Evolutionary conservation across 2,113 vertebrate genomes (phyloP), one percentile per base, ranked within the genome.

Genomic region (Guaruba guarouba): DNA sequence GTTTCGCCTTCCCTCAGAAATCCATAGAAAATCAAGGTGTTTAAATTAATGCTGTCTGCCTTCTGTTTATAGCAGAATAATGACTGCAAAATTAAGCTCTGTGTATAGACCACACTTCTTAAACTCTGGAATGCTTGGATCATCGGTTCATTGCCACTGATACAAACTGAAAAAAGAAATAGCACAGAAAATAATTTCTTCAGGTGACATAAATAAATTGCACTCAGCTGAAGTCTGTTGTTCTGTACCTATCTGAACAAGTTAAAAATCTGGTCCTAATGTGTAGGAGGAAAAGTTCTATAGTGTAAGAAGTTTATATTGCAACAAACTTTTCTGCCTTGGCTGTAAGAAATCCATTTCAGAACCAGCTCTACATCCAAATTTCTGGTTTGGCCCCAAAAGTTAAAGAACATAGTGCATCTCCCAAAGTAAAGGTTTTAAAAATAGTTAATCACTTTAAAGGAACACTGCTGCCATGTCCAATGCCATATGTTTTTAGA

Each of bases 401-500:
- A 88, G 63, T 49, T 52, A 89, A 85, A 86, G 49, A 68, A 44
- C n/a, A 27, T 39, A 73, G 10, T 19, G 7, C 11, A 31, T 39
- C 39, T 91, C 88, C 52, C 6, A 10, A 82, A 24, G 28, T 39
- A 81, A 88, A 80, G 33, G 3, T 9, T 68, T 90, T 96, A 48
- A 93, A 93, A 94, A 82, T 52, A 76, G 57, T 88, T 88, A 92
- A 90, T 96, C 49, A 68, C 74, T 92, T 92, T 87, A 88, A 90
- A 94, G 68, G 71, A 92, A 9, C 57, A 79, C 27, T 33, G 31
- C 28, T 55, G 43, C 11, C 28, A 39, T 57, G n/a, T 24, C 59
- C 64, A 62, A 59, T 51, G 4, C 1, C 7, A 15, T 22, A 8
- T 44, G 35, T 49, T 37, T n/a, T 13, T 28, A 19, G 46, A 13